Conservation (phyloP, 2,888 invertebrate genomes). For the Pollenia griseotomentosa region DNA sequence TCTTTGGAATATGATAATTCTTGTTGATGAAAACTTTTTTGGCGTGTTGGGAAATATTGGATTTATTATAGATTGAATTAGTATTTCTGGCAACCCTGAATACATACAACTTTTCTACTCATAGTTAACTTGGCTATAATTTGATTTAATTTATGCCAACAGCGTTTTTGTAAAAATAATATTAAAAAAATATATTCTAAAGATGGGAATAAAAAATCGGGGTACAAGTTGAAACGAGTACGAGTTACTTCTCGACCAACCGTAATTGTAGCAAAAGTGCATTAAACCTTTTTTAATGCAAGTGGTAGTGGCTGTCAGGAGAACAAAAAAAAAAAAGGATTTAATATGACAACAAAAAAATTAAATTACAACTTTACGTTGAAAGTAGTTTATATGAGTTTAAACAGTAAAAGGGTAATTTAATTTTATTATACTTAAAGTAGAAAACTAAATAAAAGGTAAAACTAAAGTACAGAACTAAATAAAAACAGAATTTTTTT, state of each 20-base stretch:
- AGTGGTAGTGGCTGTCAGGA: constrained; percentile 4
- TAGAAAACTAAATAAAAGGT: background rate
- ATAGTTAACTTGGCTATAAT: constrained; percentile 61
- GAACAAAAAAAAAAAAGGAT: constrained; percentile 16
- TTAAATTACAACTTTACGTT: background rate
- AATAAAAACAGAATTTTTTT: no score
- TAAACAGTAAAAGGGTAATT: constrained; percentile 6
- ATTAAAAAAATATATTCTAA: constrained; percentile 13
- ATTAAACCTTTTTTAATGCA: constrained; percentile 40
- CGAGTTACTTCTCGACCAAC: constrained; percentile 13
- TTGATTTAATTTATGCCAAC: constrained; percentile 71
- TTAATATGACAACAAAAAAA: constrained; percentile 26
- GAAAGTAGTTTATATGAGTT: constrained; percentile 34
- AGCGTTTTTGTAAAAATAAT: constrained; percentile 55
- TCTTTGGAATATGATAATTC: no score
- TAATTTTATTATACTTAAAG: constrained; percentile 37
- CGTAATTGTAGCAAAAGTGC: constrained; percentile 40
- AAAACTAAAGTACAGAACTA: no score
- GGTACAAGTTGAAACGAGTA: constrained; percentile 36
- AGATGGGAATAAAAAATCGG: constrained; percentile 1
- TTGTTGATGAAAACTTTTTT: no score
- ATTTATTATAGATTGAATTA: no score
- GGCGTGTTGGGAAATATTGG: no score
- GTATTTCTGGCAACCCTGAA: no score
- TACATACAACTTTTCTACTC: constrained; percentile 27